A percentile compares a stretch with the other conserved stretches of the same genome.
Evolutionary conservation across 2,797 vertebrate genomes (phyloP).

Genomic region (Acrossocheilus wenchowensis): DNA sequence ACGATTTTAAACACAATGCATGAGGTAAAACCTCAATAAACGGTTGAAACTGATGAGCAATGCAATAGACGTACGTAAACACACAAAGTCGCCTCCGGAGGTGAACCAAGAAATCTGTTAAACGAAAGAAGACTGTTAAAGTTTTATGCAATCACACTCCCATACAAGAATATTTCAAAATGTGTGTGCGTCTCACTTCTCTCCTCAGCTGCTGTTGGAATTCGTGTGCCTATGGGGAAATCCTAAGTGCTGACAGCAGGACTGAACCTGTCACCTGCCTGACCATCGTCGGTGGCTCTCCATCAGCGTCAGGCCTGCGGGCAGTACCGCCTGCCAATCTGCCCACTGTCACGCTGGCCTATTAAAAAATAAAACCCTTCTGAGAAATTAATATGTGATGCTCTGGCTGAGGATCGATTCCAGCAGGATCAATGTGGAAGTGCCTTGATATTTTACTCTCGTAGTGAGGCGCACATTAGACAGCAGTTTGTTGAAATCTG

Average conservation of each 20-base stretch:
- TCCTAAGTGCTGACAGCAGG: slow-evolving; percentile 69
- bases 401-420: slow-evolving; percentile 73
- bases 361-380: slow-evolving; percentile 62
- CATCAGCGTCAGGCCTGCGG: slow-evolving; percentile 52
- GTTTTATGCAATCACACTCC: slow-evolving; percentile 4
- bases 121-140: background rate
- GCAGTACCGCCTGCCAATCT: slow-evolving; percentile 40
- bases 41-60: background rate
- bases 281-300: slow-evolving; percentile 51
- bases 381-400: slow-evolving; percentile 75
- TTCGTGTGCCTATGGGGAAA: slow-evolving; percentile 69
- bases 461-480: slow-evolving; percentile 63
- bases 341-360: slow-evolving; percentile 39
- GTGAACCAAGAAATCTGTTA: background rate
- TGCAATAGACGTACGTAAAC: background rate
- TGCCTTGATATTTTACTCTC: slow-evolving; percentile 77
- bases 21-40: slow-evolving; percentile 1
- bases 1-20: slow-evolving; percentile 9
- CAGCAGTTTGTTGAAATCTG: slow-evolving; percentile 58
- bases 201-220: slow-evolving; percentile 72
- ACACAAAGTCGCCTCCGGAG: background rate
- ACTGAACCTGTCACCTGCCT: slow-evolving; percentile 74
- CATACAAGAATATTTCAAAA: slow-evolving; percentile 29
- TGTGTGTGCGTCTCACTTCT: slow-evolving; percentile 40
- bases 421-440: slow-evolving; percentile 70